Evolutionary conservation across 2,888 invertebrate genomes (phyloP), one percentile per base, ranked within the genome.

Genomic region (Thelaira solivaga): DNA sequence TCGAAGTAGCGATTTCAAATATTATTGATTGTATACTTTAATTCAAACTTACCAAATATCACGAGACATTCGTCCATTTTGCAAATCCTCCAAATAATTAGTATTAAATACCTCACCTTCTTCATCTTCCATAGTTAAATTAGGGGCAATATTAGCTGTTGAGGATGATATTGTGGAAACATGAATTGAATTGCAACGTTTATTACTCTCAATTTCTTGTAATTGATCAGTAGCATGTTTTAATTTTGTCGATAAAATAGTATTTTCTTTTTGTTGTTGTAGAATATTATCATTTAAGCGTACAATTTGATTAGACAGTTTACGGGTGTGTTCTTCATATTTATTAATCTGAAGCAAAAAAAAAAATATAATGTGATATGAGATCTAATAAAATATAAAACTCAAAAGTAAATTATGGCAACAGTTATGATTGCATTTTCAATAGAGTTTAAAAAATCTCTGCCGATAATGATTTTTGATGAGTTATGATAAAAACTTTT

Each of bases 101-200:
- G 94, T 94, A 87, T 95, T 95, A 85, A 96, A 96, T 47, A 94
- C 90, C 86, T 96, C 96, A 47, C 94, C 95, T 82, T 95, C 95
- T 85, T 96, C 96, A 84, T 96, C 96, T 51, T 95, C 96, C 92
- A 94, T 94, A 83, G 92, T 91, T 22, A 94, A 89, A 80, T 91
- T 91, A 3, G 85, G 83, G 34, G 83, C 84, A 16, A 85, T 65
- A 72, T 84, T 85, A 11, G 72, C 49, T 11, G 77, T 59, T 6
- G 80, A 62, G 2, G 79, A 67, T 47, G 80, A 77, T 11, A 79
- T 69, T 20, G 80, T 67, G 7, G 81, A 78, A 11, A 80, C 79
- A 13, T 80, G 81, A 26, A 82, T 76, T 0, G 82, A 82, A 49
- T 11, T 81, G 10, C 85, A 83, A 4, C 84, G 83, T 57, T 87